phyloP scores from a whole-genome alignment of 2,888 invertebrate genomes.

The Anthophora plumipes region DNA sequence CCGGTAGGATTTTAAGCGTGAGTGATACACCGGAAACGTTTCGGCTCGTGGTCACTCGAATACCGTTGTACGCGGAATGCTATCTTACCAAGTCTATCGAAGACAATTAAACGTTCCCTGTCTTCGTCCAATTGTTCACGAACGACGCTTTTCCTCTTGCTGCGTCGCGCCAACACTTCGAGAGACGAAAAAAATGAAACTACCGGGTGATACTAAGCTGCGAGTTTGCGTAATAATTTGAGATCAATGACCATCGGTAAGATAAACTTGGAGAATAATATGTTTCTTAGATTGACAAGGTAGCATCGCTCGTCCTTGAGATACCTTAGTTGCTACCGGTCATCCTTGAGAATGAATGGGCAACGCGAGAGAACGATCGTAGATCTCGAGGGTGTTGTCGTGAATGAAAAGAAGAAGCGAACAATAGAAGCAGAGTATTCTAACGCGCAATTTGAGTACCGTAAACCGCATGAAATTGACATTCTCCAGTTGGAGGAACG shows the following conservation, averaged over 20 bases:
- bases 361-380: neutral
- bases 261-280: too few relatives aligned
- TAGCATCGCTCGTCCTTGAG: too few relatives aligned
- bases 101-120: neutral
- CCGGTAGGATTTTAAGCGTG: slow-evolving; percentile 66
- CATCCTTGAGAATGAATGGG: neutral
- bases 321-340: neutral
- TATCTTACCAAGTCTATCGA: neutral
- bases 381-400: neutral
- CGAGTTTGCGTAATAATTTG: too few relatives aligned
- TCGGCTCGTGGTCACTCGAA: slow-evolving; percentile 78
- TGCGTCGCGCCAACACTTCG: too few relatives aligned
- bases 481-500: slow-evolving; percentile 80
- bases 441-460: slow-evolving; percentile 80
- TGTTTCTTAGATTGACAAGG: neutral
- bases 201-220: too few relatives aligned
- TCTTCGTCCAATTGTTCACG: neutral
- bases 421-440: slow-evolving; percentile 69
- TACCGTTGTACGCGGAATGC: slow-evolving; percentile 76
- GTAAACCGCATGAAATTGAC: slow-evolving; percentile 83
- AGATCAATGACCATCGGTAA: too few relatives aligned
- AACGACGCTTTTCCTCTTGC: neutral
- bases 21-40: slow-evolving; percentile 79
- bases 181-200: too few relatives aligned
- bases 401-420: slow-evolving; percentile 31